Base-by-base conservation (phyloP, 2,797 vertebrate species). In the Gallinago stenura region DNA sequence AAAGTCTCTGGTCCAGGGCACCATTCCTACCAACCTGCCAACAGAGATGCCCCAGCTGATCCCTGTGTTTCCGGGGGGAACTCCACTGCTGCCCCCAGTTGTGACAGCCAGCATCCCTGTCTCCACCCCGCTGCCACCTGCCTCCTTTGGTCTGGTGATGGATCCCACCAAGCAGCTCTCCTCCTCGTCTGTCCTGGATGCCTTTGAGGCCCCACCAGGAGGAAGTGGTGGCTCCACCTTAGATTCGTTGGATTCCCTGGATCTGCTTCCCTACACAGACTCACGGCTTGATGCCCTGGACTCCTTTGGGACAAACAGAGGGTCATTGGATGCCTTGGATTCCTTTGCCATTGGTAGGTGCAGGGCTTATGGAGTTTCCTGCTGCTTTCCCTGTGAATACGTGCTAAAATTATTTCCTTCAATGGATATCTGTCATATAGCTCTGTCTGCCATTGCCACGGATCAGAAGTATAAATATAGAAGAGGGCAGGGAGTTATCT, bases 41-140 rank as follows among this genome's bases (percentile, higher is more conserved):
- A 99, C 99, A 46, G 99, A 99, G 35, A 98, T 99, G 33, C 99
- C 99, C n/a, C 99, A 98, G 91, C 97, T 99, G 83, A 97, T 98
- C 97, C 95, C 98, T 58, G 58, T 99, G 98, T 98, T 98, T 84
- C 98, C 98, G 0, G 89, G 98, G 1, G 98, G 98, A 78, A 97
- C 98, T 57, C 97, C 98, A 0, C 92, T 98, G 77, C 97, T 98
- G 61, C 97, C 98, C 33, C 98, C 99, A 2, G 97, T 98, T 56
- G 99, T 98, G 95, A 97, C 97, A 8, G 97, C 97, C 37, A 98
- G 97, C 94, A 98, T 99, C 66, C 98, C 98, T 2, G 97, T 99
- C 53, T 98, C 99, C 15, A 98, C 98, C 5, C 96, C 99, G 0
- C 98, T 99, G 73, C 98, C 99, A 15, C 98, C 98, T 6, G 98